Evolutionary conservation across 1,140 invertebrate species (phyloP).

Genomic region (Sitodiplosis mosellana): DNA sequence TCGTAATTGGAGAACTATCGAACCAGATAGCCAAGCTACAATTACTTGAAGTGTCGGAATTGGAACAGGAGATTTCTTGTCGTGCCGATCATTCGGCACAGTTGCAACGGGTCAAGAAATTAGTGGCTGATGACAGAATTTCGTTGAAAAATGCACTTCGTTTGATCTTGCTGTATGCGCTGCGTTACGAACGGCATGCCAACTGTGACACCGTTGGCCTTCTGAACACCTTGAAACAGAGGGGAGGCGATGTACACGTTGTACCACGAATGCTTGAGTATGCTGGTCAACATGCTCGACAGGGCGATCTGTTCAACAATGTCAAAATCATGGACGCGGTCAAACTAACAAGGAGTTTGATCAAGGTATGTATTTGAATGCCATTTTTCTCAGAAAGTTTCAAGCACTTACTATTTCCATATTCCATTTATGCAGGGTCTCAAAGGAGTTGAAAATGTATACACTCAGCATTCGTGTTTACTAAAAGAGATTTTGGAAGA

Average conservation of each 20-base stretch:
- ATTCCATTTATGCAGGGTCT: slow-evolving; percentile 38
- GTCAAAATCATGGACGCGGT: slow-evolving; percentile 58
- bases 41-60: slow-evolving; percentile 83
- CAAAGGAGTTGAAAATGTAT: slow-evolving; percentile 93
- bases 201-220: slow-evolving; percentile 66
- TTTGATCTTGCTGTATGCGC: slow-evolving; percentile 81
- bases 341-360: slow-evolving; percentile 78
- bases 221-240: slow-evolving; percentile 49
- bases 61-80: slow-evolving; percentile 90
- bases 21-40: slow-evolving; percentile 57
- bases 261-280: slow-evolving; percentile 59
- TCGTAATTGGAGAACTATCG: slow-evolving; percentile 87
- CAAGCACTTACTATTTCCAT: slow-evolving; percentile 1
- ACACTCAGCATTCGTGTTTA: slow-evolving; percentile 83
- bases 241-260: slow-evolving; percentile 39
- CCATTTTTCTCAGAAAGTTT: neutral
- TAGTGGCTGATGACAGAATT: slow-evolving; percentile 51
- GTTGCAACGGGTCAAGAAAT: slow-evolving; percentile 52
- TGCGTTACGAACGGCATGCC: slow-evolving; percentile 79
- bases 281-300: slow-evolving; percentile 53
- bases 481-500: slow-evolving; percentile 75
- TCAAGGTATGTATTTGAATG: slow-evolving; percentile 53
- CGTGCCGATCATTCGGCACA: slow-evolving; percentile 82
- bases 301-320: slow-evolving; percentile 61
- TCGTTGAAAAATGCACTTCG: slow-evolving; percentile 64